Percentiles rank a stretch among this genome's conserved stretches.
These are phyloP conservation scores for Agriopis marginaria DNA, from an alignment of 2,888 invertebrate genomes.

Conservation along the genomic window DNA sequence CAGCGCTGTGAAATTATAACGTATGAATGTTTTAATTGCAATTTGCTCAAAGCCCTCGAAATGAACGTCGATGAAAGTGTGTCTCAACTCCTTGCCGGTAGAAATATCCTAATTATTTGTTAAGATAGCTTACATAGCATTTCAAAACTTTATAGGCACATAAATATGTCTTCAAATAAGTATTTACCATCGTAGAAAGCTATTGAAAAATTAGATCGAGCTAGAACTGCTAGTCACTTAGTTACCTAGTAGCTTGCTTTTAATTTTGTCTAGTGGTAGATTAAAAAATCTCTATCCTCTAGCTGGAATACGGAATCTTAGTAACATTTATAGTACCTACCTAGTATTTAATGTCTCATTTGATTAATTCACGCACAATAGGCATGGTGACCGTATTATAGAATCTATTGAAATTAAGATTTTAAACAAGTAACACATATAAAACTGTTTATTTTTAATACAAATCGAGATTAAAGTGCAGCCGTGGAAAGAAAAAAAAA, in stretches of 20 bases:
- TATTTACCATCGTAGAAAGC: constrained; percentile 43
- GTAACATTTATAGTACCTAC: background rate
- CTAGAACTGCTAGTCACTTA: constrained; percentile 57
- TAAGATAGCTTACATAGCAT: constrained; percentile 13
- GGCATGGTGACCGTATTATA: too few species aligned
- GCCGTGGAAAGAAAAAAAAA: too few species aligned
- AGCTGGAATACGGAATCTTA: background rate
- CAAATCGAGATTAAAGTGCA: too few species aligned
- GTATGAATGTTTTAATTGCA: constrained; percentile 64
- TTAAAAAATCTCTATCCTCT: background rate
- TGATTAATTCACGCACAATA: too few species aligned
- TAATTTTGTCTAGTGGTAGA: constrained; percentile 16
- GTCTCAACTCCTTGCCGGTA: constrained; percentile 11
- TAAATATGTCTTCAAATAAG: constrained; percentile 12
- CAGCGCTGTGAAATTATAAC: constrained; percentile 77
- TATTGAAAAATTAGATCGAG: constrained; percentile 57
- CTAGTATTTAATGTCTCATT: too few species aligned
- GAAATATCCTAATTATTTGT: constrained; percentile 8
- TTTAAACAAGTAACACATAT: too few species aligned
- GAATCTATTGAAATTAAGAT: too few species aligned
- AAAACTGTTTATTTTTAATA: too few species aligned
- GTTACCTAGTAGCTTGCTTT: constrained; percentile 41
- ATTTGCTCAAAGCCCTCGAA: constrained; percentile 71
- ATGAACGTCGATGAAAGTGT: constrained; percentile 22
- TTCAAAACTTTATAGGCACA: constrained; percentile 8